These are phyloP conservation scores for Salvelinus sp. DNA, from an alignment of 2,113 vertebrate species.

Conservation along the genomic window DNA sequence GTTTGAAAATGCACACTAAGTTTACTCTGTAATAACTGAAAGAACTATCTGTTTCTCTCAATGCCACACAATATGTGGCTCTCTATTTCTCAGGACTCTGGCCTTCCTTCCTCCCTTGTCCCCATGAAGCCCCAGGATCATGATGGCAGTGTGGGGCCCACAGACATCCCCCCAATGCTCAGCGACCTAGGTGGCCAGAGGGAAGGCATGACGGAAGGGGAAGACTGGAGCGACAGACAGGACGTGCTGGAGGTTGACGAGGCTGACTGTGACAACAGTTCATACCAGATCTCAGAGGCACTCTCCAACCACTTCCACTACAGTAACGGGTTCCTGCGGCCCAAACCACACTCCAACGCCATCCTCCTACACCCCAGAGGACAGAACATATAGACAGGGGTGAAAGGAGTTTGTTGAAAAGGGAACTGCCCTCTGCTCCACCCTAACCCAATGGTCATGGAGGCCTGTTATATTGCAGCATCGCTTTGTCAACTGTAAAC, in stretches of 20 bases:
- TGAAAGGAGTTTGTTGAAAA: background rate
- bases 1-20: background rate
- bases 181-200: background rate
- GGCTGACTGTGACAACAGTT: constrained; percentile 45
- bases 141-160: constrained; percentile 7
- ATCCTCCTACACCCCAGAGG: constrained; percentile 82
- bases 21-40: background rate
- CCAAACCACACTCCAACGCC: constrained; percentile 78
- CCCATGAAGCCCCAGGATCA: background rate
- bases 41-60: background rate
- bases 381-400: constrained; percentile 74
- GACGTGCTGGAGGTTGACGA: constrained; percentile 44
- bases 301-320: constrained; percentile 83
- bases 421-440: background rate
- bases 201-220: constrained; percentile 15
- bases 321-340: constrained; percentile 83
- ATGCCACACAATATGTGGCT: background rate
- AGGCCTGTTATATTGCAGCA: background rate
- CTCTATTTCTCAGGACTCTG: constrained; percentile 61
- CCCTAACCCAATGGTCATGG: background rate
- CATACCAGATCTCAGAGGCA: constrained; percentile 77
- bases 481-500: background rate
- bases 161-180: background rate
- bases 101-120: constrained; percentile 59
- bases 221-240: constrained; percentile 30